Base-by-base conservation (phyloP, 2,888 invertebrate species). In the Hydropsyche betteni region DNA sequence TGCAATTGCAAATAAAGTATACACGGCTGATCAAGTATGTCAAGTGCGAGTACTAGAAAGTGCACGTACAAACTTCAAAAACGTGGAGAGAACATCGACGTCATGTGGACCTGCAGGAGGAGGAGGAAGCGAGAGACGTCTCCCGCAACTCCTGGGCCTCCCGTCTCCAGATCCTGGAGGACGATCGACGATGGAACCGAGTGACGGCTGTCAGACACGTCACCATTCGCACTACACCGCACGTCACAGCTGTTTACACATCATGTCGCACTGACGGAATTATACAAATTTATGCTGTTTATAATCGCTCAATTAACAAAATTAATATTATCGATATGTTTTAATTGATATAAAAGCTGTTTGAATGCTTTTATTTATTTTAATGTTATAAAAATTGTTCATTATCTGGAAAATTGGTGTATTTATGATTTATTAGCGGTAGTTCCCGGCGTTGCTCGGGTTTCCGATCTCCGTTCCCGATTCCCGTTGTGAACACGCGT, bases 11-110 rank as follows among this genome's bases (percentile, higher is more conserved):
- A 34, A 64, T 55, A 51, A 12, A 51, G n/a, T 2, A 51, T 8
- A 51, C n/a, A 51, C 8, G 51, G 44, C 3, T 4, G n/a, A 36
- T 5, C 24, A 36, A n/a, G 36, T 64, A 12, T 36, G 64, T 58
- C 58, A 64, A 64, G 36, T 44, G 3, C 44, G n/a, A 36, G 36
- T 8, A 5, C 61, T 33, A 33, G 24, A 36, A 64, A 8, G 64
- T 4, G n/a, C 3, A 34, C 3, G 33, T 64, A 64, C 64, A n/a
- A 16, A 16, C 64, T 64, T 64, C 64, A 64, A 64, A 64, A 64
- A 64, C 64, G 64, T 64, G 64, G 64, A 64, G 64, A 61, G 33
- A 8, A 1, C 16, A 6, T 16, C 55, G 5, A 36, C n/a, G 36
- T 64, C 36, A 64, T 10, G 64, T 7, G 64, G n/a, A 24, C 64